Evolutionary conservation across 2,113 vertebrate species (phyloP).

Genomic region (Ameiurus melas): DNA sequence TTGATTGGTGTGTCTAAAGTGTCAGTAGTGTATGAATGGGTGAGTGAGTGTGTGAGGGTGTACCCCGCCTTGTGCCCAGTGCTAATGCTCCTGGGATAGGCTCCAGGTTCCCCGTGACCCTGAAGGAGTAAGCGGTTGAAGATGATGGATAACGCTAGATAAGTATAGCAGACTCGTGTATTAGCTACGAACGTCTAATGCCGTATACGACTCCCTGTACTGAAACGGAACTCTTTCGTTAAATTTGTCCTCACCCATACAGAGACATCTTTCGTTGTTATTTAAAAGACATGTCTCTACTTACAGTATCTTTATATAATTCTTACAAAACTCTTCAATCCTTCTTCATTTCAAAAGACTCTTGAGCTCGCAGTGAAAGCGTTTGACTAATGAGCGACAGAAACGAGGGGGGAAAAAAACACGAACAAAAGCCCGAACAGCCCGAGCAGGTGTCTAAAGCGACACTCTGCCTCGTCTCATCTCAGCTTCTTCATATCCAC

Average conservation of each 20-base stretch:
- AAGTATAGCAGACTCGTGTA: not conserved
- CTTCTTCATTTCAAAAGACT: conserved; percentile 41
- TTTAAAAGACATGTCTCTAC: not conserved
- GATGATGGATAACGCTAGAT: too few relatives aligned
- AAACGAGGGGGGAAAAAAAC: not conserved
- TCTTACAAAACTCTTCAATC: conserved; percentile 25
- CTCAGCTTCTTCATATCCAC: not conserved
- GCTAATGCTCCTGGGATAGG: too few relatives aligned
- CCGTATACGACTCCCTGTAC: not conserved
- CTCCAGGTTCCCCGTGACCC: too few relatives aligned
- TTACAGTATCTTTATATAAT: conserved; percentile 12
- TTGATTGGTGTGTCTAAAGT: too few relatives aligned
- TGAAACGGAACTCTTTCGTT: not conserved
- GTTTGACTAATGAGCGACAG: conserved; percentile 39
- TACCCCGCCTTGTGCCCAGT: too few relatives aligned
- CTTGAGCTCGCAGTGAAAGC: conserved; percentile 21
- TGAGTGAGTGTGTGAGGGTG: too few relatives aligned
- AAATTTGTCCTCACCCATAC: not conserved
- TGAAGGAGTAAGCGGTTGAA: too few relatives aligned
- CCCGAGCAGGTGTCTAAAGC: conserved; percentile 18
- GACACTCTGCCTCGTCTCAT: conserved; percentile 12
- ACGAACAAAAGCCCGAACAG: conserved; percentile 2
- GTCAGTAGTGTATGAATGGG: too few relatives aligned
- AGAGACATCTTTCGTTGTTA: not conserved
- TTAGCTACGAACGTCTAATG: not conserved